Conservation (phyloP, 1,140 invertebrate genomes). For the Acyrthosiphon pisum region DNA sequence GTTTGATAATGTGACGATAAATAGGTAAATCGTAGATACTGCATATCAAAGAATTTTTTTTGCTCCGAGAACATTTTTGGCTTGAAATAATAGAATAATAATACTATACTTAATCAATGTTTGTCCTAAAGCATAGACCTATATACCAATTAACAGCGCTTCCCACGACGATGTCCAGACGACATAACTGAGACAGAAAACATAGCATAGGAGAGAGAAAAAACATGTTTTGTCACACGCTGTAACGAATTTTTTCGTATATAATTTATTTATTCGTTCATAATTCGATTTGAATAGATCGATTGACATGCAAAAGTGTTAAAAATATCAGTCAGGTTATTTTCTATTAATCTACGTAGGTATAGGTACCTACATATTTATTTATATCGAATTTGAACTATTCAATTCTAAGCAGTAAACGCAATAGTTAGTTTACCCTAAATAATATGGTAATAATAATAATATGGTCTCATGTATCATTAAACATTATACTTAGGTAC, state of each 20-base stretch:
- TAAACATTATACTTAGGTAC: not conserved
- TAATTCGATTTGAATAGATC: not conserved
- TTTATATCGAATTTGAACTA: not conserved
- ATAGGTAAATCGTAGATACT: not conserved
- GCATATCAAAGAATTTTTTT: not conserved
- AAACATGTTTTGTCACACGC: too few relatives aligned
- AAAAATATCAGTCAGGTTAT: not conserved
- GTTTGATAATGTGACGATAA: not conserved
- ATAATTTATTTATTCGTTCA: too few relatives aligned
- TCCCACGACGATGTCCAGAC: too few relatives aligned
- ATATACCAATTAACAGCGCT: too few relatives aligned
- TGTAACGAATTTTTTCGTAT: too few relatives aligned
- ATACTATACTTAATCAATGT: too few relatives aligned
- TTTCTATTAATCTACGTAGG: not conserved
- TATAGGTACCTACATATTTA: not conserved
- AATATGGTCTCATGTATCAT: too few relatives aligned
- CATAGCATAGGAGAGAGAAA: too few relatives aligned
- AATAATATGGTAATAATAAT: not conserved
- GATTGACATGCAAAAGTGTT: not conserved
- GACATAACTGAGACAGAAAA: too few relatives aligned
- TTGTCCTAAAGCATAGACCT: too few relatives aligned
- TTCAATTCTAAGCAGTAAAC: not conserved
- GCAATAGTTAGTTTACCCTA: not conserved
- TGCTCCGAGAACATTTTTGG: not conserved
- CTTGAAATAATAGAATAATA: not conserved